Base-by-base conservation (phyloP, 2,797 vertebrate genomes). In the Cryptoprocta ferox region DNA sequence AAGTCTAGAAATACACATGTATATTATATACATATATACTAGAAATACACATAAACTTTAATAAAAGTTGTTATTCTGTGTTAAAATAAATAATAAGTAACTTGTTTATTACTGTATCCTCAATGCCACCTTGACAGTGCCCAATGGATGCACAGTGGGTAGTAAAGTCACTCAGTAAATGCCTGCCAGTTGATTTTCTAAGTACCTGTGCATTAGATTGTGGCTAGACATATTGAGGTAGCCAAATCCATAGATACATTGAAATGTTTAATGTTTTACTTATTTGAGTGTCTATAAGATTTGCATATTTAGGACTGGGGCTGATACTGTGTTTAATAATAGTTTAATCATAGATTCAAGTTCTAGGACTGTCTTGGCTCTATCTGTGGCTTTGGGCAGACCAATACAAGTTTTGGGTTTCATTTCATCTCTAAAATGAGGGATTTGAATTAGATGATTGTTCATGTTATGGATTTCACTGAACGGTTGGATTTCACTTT, bases 21-120 rank as follows among this genome's bases (percentile, higher is more conserved):
- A 59, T 59, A 24, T 19, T 59, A 9, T 59, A 59, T 24, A 59
- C 21, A 3, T 59, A 59, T 24, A 59, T 37, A 50, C 1, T 21
- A 80, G 28, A 90, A 92, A 71, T 76, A 82, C 83, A 88, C 28
- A 93, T 68, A 21, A 91, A 75, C 91, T 4, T 95, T 82, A 92
- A 53, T 93, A 85, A 70, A 59, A 91, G n/a, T 81, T 76, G 5
- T 82, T 91, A 80, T n/a, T 78, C 9, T 89, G 4, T 65, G 50
- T 75, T 12, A 78, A 75, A 65, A 73, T 80, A 87, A 89, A 59
- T 14, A 65, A 26, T 16, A n/a, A 35, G 14, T 76, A 84, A 68
- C 45, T 59, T 2, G 42, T 1, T 75, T 59, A 32, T 91, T 26
- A 73, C 5, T 42, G 0, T 63, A 13, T 68, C 13, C 15, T 24